A percentile compares a stretch with the other conserved stretches of the same genome.
Evolutionary conservation across 2,113 vertebrate species (phyloP).

Genomic region (Puffinus mauretanicus): DNA sequence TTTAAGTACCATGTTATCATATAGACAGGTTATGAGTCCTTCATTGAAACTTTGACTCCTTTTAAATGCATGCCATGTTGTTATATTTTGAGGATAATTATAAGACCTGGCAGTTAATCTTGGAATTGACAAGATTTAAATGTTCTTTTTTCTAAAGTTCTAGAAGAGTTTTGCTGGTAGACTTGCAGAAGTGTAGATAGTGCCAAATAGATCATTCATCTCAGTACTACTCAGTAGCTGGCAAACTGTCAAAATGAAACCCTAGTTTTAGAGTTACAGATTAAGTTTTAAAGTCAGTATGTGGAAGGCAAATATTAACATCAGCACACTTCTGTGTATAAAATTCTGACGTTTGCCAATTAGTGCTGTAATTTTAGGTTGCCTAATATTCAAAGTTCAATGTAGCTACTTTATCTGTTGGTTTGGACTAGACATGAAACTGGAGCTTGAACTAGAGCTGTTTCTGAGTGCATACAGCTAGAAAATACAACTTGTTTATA

Average conservation of each 20-base stretch:
- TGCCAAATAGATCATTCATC: background rate
- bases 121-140: background rate
- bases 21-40: background rate
- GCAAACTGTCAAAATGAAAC: background rate
- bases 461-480: background rate
- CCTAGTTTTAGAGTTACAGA: background rate
- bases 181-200: background rate
- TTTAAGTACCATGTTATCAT: background rate
- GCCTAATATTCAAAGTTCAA: background rate
- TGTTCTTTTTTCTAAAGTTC: background rate
- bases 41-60: background rate
- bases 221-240: background rate
- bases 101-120: background rate
- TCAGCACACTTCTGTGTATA: accelerated
- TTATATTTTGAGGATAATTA: background rate
- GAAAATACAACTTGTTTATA: background rate
- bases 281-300: background rate
- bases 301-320: background rate
- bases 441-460: background rate
- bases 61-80: background rate
- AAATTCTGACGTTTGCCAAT: background rate
- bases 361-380: background rate
- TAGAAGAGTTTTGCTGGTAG: background rate
- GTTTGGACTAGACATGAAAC: background rate
- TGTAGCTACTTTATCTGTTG: background rate